phyloP scores from a whole-genome alignment of 2,113 vertebrate genomes.

The Phrynosoma platyrhinos region DNA sequence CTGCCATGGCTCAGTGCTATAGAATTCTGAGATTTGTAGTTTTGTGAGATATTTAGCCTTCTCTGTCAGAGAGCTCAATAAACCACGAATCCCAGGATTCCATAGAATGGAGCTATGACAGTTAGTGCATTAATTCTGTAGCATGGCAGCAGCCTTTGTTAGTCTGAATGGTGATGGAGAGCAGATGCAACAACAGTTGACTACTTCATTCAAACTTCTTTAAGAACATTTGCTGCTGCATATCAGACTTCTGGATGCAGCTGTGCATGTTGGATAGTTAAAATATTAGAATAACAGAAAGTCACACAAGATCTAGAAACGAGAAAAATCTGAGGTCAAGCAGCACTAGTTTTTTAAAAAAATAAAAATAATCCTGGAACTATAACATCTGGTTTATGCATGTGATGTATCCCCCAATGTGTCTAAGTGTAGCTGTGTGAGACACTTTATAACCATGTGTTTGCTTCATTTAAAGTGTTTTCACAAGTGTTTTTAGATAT shows the following conservation, averaged over 20 bases:
- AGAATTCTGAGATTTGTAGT: no score
- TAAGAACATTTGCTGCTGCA: neutral
- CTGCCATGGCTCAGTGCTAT: no score
- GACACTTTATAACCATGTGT: neutral
- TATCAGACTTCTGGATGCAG: neutral
- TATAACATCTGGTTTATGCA: neutral
- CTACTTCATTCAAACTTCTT: neutral
- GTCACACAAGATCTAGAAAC: neutral
- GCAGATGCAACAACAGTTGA: neutral
- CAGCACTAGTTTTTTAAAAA: neutral
- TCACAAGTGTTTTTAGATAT: no score
- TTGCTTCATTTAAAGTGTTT: neutral
- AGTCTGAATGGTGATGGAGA: neutral
- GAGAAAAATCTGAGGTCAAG: neutral
- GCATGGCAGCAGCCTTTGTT: no score
- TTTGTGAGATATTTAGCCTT: no score
- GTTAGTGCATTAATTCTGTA: no score
- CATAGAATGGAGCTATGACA: no score
- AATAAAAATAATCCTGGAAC: neutral
- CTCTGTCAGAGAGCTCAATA: no score
- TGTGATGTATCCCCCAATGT: neutral
- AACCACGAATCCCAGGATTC: no score
- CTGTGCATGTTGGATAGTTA: neutral
- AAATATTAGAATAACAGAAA: neutral
- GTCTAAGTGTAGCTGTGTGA: neutral